A percentile compares a stretch with the other conserved stretches of the same genome.
These are phyloP conservation scores for Enteromius thamalakanensis DNA, from an alignment of 2,797 vertebrate species.

Conservation along the genomic window DNA sequence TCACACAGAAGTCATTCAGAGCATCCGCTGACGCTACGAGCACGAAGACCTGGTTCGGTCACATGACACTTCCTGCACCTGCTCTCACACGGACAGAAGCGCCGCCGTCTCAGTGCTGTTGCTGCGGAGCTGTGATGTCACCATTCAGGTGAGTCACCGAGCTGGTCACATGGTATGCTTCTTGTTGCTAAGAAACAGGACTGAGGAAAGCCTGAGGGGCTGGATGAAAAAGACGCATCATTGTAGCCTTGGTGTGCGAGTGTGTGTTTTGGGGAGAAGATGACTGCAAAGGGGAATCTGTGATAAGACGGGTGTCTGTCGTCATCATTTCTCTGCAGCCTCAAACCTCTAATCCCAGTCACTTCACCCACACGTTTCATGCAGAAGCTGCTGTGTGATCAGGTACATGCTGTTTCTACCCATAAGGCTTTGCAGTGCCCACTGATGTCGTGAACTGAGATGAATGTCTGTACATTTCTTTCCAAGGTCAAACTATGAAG, in stretches of 20 bases:
- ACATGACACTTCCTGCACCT: neutral
- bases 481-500: neutral
- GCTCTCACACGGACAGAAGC: neutral
- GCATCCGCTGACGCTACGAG: neutral
- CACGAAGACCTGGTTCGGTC: slow-evolving; percentile 36
- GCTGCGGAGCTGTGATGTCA: slow-evolving; percentile 74
- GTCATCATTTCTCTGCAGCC: slow-evolving; percentile 66
- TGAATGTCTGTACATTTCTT: neutral
- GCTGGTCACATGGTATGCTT: slow-evolving; percentile 72
- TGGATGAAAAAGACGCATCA: slow-evolving; percentile 71
- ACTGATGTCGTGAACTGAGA: neutral
- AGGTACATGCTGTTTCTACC: slow-evolving; percentile 3
- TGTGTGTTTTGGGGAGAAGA: slow-evolving; percentile 46
- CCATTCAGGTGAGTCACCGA: slow-evolving; percentile 85
- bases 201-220: slow-evolving; percentile 75
- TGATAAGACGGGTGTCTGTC: slow-evolving; percentile 71
- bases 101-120: slow-evolving; percentile 58
- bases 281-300: slow-evolving; percentile 58
- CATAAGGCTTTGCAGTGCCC: slow-evolving; percentile 19
- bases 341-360: slow-evolving; percentile 28
- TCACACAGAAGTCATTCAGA: slow-evolving; percentile 8
- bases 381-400: neutral
- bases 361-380: slow-evolving; percentile 16
- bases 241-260: slow-evolving; percentile 41
- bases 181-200: slow-evolving; percentile 82